Evolutionary conservation across 2,113 vertebrate genomes (phyloP).

Genomic region (Cryptotis parvus): DNA sequence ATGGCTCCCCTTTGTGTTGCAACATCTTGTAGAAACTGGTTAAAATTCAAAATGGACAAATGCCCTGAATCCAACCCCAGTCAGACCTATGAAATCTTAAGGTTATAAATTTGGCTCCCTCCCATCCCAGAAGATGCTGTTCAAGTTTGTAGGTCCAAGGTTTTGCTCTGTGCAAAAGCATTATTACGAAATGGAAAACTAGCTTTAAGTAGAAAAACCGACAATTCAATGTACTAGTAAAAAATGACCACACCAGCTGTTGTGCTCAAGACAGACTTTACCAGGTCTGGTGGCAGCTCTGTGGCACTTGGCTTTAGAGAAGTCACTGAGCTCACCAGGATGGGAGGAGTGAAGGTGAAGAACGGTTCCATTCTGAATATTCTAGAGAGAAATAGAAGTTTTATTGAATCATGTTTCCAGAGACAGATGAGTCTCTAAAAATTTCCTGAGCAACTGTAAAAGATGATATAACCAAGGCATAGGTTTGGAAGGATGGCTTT

Average conservation of each 20-base stretch:
- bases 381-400: neutral
- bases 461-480: neutral
- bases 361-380: slow-evolving; percentile 9
- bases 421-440: neutral
- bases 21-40: neutral
- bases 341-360: neutral
- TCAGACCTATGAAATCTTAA: neutral
- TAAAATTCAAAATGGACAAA: neutral
- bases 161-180: neutral
- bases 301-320: neutral
- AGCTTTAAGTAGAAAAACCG: neutral
- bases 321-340: neutral
- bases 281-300: neutral
- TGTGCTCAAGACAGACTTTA: neutral
- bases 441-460: slow-evolving; percentile 24
- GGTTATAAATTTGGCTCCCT: neutral
- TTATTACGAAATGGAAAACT: neutral
- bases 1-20: neutral
- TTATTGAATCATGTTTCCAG: neutral
- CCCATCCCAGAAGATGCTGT: neutral
- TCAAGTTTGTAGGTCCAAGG: neutral
- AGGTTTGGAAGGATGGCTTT: neutral
- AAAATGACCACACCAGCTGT: neutral
- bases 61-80: too few relatives aligned
- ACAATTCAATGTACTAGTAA: neutral